Conservation (phyloP, 2,797 vertebrate species). For the Gila robusta region DNA sequence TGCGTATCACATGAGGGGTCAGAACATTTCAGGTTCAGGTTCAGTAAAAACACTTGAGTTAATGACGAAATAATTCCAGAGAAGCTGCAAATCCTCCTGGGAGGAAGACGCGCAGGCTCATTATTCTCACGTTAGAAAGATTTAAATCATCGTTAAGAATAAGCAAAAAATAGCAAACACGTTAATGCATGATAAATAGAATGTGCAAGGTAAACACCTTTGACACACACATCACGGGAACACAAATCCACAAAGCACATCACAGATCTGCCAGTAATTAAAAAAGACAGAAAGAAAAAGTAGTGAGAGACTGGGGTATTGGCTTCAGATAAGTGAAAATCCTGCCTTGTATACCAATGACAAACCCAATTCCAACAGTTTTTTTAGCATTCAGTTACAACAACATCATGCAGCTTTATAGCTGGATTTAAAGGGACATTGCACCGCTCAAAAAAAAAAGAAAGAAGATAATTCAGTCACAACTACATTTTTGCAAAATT, state of each 20-base stretch:
- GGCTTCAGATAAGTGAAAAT: constrained; percentile 29
- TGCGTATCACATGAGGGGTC: neutral
- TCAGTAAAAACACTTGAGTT: constrained; percentile 15
- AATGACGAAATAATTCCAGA: constrained; percentile 26
- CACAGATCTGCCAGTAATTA: constrained; percentile 15
- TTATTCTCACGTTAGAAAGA: constrained; percentile 24
- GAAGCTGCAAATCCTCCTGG: constrained; percentile 22
- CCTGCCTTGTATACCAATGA: constrained; percentile 41
- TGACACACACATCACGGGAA: neutral
- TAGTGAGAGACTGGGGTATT: constrained; percentile 11
- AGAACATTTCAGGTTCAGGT: neutral
- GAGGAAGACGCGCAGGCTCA: neutral
- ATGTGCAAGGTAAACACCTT: neutral
- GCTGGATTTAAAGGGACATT: neutral
- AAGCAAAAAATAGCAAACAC: constrained; percentile 26
- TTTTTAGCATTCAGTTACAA: neutral
- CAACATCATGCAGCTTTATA: neutral
- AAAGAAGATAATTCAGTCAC: too few species aligned
- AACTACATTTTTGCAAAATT: neutral
- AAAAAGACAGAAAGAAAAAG: constrained; percentile 18
- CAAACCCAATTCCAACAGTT: neutral
- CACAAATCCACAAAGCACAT: constrained; percentile 20
- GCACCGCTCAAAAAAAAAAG: neutral
- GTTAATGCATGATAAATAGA: constrained; percentile 39
- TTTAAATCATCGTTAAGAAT: neutral